Evolutionary conservation across 2,888 invertebrate species (phyloP).

Genomic region (Syrphus vitripennis): DNA sequence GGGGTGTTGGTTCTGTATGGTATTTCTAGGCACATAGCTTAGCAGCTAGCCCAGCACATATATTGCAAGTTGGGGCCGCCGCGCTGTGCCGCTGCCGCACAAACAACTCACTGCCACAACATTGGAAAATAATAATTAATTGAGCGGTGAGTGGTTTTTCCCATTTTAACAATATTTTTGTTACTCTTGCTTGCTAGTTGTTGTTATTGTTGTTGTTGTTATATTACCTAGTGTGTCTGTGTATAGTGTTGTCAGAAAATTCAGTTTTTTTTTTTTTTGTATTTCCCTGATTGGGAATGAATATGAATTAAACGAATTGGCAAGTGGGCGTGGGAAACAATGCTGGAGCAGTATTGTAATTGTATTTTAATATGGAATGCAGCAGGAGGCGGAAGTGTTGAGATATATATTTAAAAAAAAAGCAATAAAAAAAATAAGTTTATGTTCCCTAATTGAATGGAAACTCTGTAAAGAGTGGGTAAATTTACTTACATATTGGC

Average conservation of each 20-base stretch:
- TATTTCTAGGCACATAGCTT: not conserved
- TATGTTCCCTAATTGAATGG: constrained; percentile 14
- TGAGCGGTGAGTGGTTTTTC: constrained; percentile 71
- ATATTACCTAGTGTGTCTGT: not conserved
- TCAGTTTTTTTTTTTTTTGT: too few species aligned
- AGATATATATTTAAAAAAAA: not conserved
- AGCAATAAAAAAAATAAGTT: not conserved
- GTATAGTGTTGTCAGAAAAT: constrained; percentile 11
- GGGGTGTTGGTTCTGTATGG: constrained; percentile 13
- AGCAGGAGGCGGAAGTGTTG: constrained; percentile 30
- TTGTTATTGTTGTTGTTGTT: constrained; percentile 63
- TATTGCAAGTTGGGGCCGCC: not conserved
- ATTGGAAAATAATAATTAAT: constrained; percentile 71
- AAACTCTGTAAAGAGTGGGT: not conserved
- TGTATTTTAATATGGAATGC: not conserved
- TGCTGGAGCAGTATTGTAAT: not conserved
- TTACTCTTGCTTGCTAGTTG: constrained; percentile 32
- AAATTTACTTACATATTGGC: not conserved
- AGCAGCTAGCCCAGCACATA: not conserved
- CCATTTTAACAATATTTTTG: constrained; percentile 67
- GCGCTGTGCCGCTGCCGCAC: too few species aligned
- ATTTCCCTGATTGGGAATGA: constrained; percentile 50
- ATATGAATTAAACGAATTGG: constrained; percentile 33
- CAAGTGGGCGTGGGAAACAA: constrained; percentile 63
- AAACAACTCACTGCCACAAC: constrained; percentile 45